These are phyloP conservation scores for Micromesistius poutassou DNA, from an alignment of 2,797 vertebrate genomes.

Conservation along the genomic window DNA sequence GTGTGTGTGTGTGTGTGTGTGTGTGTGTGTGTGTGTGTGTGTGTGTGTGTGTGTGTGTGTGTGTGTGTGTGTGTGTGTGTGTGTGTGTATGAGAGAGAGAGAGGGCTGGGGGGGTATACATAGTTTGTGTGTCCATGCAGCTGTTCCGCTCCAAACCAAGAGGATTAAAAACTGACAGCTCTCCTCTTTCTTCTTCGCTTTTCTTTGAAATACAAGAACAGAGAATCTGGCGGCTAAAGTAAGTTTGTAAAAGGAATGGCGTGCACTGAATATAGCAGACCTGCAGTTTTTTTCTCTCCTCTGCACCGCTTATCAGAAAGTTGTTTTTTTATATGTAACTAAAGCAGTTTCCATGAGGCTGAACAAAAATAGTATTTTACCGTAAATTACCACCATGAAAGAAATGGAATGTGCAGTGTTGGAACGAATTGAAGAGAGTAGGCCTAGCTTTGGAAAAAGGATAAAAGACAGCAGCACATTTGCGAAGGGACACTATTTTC, in stretches of 20 bases:
- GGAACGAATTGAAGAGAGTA: neutral
- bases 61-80: constrained; percentile 4
- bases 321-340: neutral
- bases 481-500: neutral
- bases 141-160: constrained; percentile 14
- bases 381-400: neutral
- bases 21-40: constrained; percentile 11
- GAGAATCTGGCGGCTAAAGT: neutral
- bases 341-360: neutral
- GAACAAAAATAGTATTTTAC: neutral
- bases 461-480: neutral
- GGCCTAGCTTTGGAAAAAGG: neutral
- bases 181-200: constrained; percentile 9
- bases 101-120: neutral
- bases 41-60: constrained; percentile 4
- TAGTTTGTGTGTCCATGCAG: constrained; percentile 28
- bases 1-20: neutral
- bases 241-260: neutral
- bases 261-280: neutral
- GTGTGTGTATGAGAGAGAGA: neutral
- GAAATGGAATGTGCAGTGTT: neutral
- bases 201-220: constrained; percentile 21
- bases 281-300: neutral
- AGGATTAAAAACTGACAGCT: constrained; percentile 29
- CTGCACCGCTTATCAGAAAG: neutral